Evolutionary conservation across 2,797 vertebrate genomes (phyloP).

Genomic region (Pseudochaenichthys georgianus): DNA sequence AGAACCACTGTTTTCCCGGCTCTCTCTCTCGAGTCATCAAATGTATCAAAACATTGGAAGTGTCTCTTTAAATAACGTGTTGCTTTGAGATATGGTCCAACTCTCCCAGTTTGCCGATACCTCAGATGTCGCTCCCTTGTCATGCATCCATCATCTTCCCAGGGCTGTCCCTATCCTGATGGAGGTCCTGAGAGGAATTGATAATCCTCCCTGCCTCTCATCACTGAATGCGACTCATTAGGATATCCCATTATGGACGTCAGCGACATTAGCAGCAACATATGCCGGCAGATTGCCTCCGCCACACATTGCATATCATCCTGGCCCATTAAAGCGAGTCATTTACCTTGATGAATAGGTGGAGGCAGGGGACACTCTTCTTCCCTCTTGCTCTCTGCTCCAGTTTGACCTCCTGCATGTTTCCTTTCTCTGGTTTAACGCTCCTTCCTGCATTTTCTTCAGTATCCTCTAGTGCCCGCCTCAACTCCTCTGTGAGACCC

Average conservation of each 20-base stretch:
- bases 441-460: conserved; percentile 13
- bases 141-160: conserved; percentile 47
- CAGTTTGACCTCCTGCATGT: conserved; percentile 40
- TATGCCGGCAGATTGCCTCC: conserved; percentile 75
- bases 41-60: too few species aligned
- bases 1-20: too few species aligned
- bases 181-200: conserved; percentile 50
- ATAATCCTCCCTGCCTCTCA: conserved; percentile 47
- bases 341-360: conserved; percentile 78
- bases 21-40: too few species aligned
- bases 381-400: conserved; percentile 42
- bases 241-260: conserved; percentile 67
- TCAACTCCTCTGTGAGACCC: conserved; percentile 18
- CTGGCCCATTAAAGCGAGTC: conserved; percentile 73
- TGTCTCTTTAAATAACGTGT: too few species aligned
- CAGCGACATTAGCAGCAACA: conserved; percentile 73
- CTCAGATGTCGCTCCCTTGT: conserved; percentile 15
- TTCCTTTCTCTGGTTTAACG: neutral
- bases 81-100: neutral
- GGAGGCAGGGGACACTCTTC: conserved; percentile 51
- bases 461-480: conserved; percentile 25
- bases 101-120: neutral
- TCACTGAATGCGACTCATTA: conserved; percentile 77
- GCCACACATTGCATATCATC: conserved; percentile 80
- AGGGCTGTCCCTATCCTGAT: conserved; percentile 12